Conservation (phyloP, 1,140 invertebrate species). For the Pteromalus puparum region DNA sequence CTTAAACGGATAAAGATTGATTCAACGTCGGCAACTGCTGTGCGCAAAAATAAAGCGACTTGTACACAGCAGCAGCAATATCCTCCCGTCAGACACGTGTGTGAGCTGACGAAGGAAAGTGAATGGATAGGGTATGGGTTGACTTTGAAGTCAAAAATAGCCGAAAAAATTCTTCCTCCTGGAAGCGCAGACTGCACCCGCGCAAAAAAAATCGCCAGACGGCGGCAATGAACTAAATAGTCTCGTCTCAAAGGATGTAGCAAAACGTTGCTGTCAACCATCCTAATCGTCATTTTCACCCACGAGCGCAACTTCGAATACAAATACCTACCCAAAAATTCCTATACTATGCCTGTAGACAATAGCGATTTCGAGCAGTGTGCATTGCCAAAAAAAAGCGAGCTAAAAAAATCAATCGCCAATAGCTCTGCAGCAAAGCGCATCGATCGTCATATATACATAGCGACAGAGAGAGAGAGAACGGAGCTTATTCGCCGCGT, state of each 20-base stretch:
- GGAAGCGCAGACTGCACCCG: neutral
- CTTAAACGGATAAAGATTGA: slow-evolving; percentile 41
- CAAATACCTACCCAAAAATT: too few species aligned
- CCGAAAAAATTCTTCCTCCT: slow-evolving; percentile 60
- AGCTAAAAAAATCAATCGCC: slow-evolving; percentile 21
- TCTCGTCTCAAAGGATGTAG: neutral
- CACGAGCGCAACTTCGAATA: neutral
- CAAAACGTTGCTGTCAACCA: neutral
- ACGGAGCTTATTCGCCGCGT: slow-evolving; percentile 17
- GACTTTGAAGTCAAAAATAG: slow-evolving; percentile 69
- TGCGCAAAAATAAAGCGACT: slow-evolving; percentile 58
- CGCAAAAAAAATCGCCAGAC: slow-evolving; percentile 60
- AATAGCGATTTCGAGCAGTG: neutral
- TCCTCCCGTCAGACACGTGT: slow-evolving; percentile 19
- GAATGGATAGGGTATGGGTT: slow-evolving; percentile 23
- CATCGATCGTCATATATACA: neutral
- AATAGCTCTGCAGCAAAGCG: neutral
- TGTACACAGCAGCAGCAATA: slow-evolving; percentile 10
- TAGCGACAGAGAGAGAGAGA: neutral
- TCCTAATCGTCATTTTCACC: neutral
- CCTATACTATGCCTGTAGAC: neutral
- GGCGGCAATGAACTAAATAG: slow-evolving; percentile 59
- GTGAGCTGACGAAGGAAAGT: slow-evolving; percentile 12
- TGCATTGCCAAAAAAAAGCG: neutral
- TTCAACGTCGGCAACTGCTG: slow-evolving; percentile 11